Evolutionary conservation across 1,140 invertebrate species (phyloP), one percentile per base, ranked within the genome.

Genomic region (Adelges cooleyi): DNA sequence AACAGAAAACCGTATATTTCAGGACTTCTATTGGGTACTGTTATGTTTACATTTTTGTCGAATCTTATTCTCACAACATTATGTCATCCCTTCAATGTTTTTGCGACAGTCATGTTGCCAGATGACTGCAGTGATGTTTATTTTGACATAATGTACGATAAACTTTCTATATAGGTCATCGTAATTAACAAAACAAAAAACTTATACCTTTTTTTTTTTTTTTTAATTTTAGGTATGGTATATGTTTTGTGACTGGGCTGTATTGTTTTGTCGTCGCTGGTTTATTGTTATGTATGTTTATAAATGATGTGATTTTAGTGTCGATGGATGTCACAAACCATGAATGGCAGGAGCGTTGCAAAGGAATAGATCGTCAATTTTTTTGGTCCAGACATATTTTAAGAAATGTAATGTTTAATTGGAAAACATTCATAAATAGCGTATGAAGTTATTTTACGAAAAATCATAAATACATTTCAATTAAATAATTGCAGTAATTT

Each of bases 61-160:
- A 84, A 85, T 74, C 76, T 86, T 66, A 84, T 82, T 3, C 76
- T 87, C 62, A 86, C 85, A 3, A 83, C 82, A 29, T 79, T 86
- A 2, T 87, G 85, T 70, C 83, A 85, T 75, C 84, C 84, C 2
- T 83, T 82, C 69, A 77, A 80, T 71, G 71, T 84, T 9, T 79
- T 81, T 70, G 81, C 79, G 29, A 77, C 77, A 9, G 76, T 86
- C 67, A 74, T 86, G 40, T 71, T 87, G 69, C 85, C 85, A 3
- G 81, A 85, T 71, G 81, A 86, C 69, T 87, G 85, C 73, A 81
- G 80, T 66, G 82, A 86, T 59, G 68, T 70, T 6, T 70, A 71
- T 36, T 71, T 68, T 59, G 70, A 71, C 40, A 68, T 69, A 27
- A 29, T 71, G 70, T 71, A 48, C 70, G 70, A 69, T 8, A 25